Evolutionary conservation across 2,888 invertebrate species (phyloP).

Genomic region (Lepidochitona cinerea): DNA sequence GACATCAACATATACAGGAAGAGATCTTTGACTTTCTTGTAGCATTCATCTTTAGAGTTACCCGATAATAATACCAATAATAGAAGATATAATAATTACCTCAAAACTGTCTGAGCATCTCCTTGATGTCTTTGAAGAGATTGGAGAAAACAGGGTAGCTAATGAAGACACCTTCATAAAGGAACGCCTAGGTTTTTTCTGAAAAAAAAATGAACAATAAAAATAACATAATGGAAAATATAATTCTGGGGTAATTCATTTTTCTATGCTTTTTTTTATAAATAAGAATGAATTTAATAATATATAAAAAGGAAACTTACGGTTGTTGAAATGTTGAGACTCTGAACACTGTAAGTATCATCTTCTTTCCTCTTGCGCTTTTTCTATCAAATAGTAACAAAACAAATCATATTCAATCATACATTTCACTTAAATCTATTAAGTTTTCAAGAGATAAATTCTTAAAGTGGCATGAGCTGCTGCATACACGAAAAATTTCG

Average conservation of each 20-base stretch:
- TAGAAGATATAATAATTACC: neutral
- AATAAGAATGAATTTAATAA: neutral
- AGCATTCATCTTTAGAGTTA: too few relatives aligned
- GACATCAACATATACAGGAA: too few relatives aligned
- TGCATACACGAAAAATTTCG: too few relatives aligned
- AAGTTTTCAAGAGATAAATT: too few relatives aligned
- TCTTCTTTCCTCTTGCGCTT: conserved; percentile 43
- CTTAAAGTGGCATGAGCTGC: too few relatives aligned
- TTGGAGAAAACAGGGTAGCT: conserved; percentile 56
- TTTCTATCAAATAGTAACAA: conserved; percentile 30
- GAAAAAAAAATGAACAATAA: conserved; percentile 29
- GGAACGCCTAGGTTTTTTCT: conserved; percentile 55
- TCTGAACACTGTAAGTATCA: conserved; percentile 50
- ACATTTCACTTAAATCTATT: too few relatives aligned
- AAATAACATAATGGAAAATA: neutral
- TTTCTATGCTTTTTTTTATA: neutral
- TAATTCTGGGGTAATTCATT: too few relatives aligned
- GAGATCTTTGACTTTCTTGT: too few relatives aligned
- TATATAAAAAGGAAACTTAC: conserved; percentile 9
- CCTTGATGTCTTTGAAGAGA: neutral
- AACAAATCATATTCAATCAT: neutral
- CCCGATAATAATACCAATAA: too few relatives aligned
- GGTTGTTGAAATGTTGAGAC: conserved; percentile 40
- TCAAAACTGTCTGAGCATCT: conserved; percentile 3
- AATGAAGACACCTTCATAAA: conserved; percentile 57